These are phyloP conservation scores for Rhabdomys pumilio DNA, from an alignment of 2,797 vertebrate genomes.

Conservation along the genomic window DNA sequence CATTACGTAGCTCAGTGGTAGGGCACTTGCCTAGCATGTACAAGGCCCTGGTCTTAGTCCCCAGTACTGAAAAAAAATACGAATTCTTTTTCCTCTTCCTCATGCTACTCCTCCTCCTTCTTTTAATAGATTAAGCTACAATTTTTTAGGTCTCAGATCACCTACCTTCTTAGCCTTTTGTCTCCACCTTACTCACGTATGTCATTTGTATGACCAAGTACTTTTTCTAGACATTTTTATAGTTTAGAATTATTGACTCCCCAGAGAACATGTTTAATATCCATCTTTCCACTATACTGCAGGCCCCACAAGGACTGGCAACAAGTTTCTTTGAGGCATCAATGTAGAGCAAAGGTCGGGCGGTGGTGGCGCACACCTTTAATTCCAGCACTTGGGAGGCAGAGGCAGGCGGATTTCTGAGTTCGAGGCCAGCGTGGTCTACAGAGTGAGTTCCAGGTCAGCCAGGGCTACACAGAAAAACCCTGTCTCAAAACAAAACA, in stretches of 20 bases:
- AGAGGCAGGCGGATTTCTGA: no score
- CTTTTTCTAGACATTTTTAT: constrained; percentile 34
- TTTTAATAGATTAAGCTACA: not conserved
- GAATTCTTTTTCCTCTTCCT: not conserved
- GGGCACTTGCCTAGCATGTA: not conserved
- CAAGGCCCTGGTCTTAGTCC: not conserved
- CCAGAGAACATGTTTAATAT: not conserved
- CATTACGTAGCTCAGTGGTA: not conserved
- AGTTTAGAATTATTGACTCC: constrained; percentile 1
- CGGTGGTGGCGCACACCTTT: no score
- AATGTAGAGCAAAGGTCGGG: not conserved
- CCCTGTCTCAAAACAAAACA: no score
- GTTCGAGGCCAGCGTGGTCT: no score
- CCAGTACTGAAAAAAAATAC: not conserved
- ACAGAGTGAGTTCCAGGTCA: no score
- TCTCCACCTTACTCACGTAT: not conserved
- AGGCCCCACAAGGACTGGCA: not conserved
- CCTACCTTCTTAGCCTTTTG: not conserved
- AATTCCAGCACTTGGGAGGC: no score
- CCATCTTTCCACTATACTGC: not conserved
- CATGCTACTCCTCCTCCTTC: no score
- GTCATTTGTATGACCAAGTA: not conserved
- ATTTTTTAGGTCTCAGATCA: not conserved
- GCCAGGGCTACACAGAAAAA: no score
- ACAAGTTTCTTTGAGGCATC: not conserved